Conservation (phyloP, 1,140 invertebrate species). For the Diploscapter pachys region DNA sequence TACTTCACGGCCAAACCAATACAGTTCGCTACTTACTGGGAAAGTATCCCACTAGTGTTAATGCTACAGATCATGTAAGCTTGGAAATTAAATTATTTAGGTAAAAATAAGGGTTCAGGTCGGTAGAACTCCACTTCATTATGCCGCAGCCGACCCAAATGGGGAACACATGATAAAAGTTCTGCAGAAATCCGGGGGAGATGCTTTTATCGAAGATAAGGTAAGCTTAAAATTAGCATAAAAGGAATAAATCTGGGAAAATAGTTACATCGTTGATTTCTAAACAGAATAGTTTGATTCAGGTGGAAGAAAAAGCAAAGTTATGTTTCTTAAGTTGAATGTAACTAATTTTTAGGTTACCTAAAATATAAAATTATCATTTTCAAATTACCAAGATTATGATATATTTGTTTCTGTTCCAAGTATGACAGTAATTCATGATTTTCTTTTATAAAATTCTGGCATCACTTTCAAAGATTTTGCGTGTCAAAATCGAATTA, state of each 20-base stretch:
- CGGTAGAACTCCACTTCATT: conserved; percentile 53
- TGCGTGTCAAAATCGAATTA: conserved; percentile 13
- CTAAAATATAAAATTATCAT: too few species aligned
- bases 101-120: conserved; percentile 38
- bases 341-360: too few species aligned
- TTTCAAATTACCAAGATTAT: too few species aligned
- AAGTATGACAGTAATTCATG: too few species aligned
- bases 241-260: too few species aligned
- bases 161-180: conserved; percentile 59
- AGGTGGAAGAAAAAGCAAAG: too few species aligned
- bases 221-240: conserved; percentile 30
- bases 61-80: conserved; percentile 74
- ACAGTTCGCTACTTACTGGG: conserved; percentile 69
- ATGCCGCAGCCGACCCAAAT: conserved; percentile 57
- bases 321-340: too few species aligned
- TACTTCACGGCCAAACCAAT: conserved; percentile 65
- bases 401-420: too few species aligned
- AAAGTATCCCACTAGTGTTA: conserved; percentile 72
- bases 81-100: neutral
- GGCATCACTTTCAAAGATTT: too few species aligned
- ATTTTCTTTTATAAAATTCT: too few species aligned
- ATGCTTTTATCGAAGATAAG: conserved; percentile 58
- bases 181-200: conserved; percentile 54
- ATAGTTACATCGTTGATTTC: too few species aligned
- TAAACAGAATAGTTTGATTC: too few species aligned